Percentiles rank a stretch among this genome's conserved stretches.
Conservation (phyloP, 92 coral and sea anemone species). For the Bergia sp. region DNA sequence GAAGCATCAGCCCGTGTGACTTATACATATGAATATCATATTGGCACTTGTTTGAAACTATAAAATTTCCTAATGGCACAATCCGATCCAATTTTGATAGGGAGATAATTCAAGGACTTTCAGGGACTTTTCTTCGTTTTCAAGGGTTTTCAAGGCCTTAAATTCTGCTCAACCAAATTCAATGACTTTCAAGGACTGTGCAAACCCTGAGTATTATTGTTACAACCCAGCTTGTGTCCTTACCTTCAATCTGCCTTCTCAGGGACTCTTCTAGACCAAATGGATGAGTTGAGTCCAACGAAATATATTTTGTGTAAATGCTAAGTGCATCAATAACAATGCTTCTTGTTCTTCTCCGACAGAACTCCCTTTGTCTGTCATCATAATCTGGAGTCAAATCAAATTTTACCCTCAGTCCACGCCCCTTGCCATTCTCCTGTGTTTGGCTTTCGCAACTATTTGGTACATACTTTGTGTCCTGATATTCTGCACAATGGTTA, state of each 20-base stretch:
- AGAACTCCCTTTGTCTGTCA: conserved; percentile 73
- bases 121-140: too few relatives aligned
- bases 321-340: conserved; percentile 94
- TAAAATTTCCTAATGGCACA: too few relatives aligned
- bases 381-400: conserved; percentile 86
- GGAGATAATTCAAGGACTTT: too few relatives aligned
- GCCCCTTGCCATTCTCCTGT: conserved; percentile 20
- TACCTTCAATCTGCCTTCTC: conserved; percentile 89
- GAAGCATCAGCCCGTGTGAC: too few relatives aligned
- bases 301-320: conserved; percentile 91
- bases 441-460: conserved; percentile 1
- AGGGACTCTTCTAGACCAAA: conserved; percentile 89
- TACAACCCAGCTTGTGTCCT: background rate
- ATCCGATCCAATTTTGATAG: too few relatives aligned
- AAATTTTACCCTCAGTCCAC: conserved; percentile 74
- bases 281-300: conserved; percentile 93
- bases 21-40: too few relatives aligned
- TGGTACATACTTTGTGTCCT: background rate
- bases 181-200: too few relatives aligned
- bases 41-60: too few relatives aligned
- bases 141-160: too few relatives aligned
- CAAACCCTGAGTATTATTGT: too few relatives aligned
- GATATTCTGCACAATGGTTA: background rate
- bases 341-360: conserved; percentile 82
- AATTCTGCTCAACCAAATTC: too few relatives aligned